Evolutionary conservation across 92 coral and sea anemone species (phyloP), one percentile per base, ranked within the genome.

Genomic region (Palythoa grandis): DNA sequence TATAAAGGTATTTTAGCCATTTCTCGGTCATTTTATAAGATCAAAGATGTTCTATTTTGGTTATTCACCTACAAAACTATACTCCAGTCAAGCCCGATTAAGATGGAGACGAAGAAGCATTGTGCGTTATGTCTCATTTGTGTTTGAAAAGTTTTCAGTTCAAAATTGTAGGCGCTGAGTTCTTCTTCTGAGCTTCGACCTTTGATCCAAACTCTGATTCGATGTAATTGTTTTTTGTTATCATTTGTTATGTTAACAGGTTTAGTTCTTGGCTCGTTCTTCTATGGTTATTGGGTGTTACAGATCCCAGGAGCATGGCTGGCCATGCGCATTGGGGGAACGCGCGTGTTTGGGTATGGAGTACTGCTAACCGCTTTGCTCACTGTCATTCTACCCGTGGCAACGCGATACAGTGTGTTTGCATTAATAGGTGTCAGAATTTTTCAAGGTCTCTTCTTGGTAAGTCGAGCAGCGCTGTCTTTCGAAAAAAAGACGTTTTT

Each of bases 251-350:
- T 12, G 54, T 11, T 20, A 13, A 19, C 87, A 96, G 99, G 99
- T 93, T 92, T 96, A 17, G 99, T 96, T 40, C 90, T 96, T 13
- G 99, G 99, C 47, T 93, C 99, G 7, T 96, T 96, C 86, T 96
- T 96, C 92, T 96, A 96, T 76, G 99, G 99, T 53, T 96, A 96
- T 78, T 95, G 99, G 99, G 93, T 95, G 56, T 76, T 96, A 17
- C 99, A 96, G 89, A 87, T 96, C 68, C 98, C 99, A 48, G 99
- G 99, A 19, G 99, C 99, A 53, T 96, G 99, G 98, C 78, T 96
- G 53, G 99, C 99, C 15, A 88, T 96, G 91, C 95, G 93, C 89
- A 90, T 96, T 63, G 99, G 99, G 10, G 99, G 99, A 10, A 96
- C 99, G 67, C 95, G 99, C 82, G 99, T 96, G 72, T 96, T 96